phyloP scores from a whole-genome alignment of 2,888 invertebrate genomes.

The Gerris lacustris region DNA sequence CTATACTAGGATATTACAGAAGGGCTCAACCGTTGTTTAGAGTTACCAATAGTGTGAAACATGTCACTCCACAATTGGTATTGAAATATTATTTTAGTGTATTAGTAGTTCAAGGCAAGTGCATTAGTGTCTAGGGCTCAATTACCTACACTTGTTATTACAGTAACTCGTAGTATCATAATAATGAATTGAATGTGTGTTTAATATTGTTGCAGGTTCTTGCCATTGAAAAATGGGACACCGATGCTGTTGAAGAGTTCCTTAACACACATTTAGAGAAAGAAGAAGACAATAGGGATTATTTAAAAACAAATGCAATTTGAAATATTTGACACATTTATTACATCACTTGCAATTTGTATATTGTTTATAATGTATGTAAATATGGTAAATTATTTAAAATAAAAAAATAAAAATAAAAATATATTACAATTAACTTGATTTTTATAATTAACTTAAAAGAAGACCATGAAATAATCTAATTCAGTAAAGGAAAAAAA shows the following conservation, averaged over 20 bases:
- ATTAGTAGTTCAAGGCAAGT: too few species aligned
- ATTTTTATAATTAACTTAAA: background rate
- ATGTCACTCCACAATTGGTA: too few species aligned
- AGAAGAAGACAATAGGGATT: slow-evolving; percentile 28
- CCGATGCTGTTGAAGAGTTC: slow-evolving; percentile 94
- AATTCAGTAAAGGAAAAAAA: background rate
- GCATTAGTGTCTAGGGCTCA: too few species aligned
- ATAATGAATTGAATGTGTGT: too few species aligned
- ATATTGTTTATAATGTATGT: background rate
- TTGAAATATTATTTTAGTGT: too few species aligned
- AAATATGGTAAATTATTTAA: slow-evolving; percentile 5
- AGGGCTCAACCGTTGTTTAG: too few species aligned
- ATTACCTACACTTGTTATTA: too few species aligned
- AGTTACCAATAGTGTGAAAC: too few species aligned
- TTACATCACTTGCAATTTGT: background rate
- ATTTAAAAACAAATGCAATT: slow-evolving; percentile 31
- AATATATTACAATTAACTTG: background rate
- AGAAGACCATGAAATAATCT: background rate
- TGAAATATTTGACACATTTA: slow-evolving; percentile 19
- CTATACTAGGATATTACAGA: too few species aligned
- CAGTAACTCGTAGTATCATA: too few species aligned
- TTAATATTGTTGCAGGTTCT: slow-evolving; percentile 43
- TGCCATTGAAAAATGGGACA: slow-evolving; percentile 97
- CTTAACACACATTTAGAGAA: slow-evolving; percentile 67
- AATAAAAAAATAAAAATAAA: background rate